Evolutionary conservation across 2,113 vertebrate species (phyloP), one percentile per base, ranked within the genome.

Genomic region (Seriola dumerili): DNA sequence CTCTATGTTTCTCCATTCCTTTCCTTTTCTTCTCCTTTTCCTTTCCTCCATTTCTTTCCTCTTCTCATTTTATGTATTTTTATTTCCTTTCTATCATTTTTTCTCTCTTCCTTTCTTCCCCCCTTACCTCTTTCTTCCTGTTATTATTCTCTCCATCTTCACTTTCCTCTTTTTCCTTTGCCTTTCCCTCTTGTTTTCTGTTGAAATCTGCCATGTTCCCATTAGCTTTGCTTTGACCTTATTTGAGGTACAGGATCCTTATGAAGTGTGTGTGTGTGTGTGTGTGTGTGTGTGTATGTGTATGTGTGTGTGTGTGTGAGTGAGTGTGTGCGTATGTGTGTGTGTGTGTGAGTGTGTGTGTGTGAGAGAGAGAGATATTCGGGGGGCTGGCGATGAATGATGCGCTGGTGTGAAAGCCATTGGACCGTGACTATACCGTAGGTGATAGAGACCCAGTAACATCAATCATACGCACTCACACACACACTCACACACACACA

Each of bases 381-480:
- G 54, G 69, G 52, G 68, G 16, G 68, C 72, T 5, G 73, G 74
- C 34, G 17, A 80, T 90, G 88, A 91, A 86, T 90, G 88, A 92
- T 92, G 88, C 59, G 19, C 40, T 52, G 65, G 81, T 88, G 86
- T 83, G 84, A 84, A 88, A 92, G 68, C 81, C 62, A 62, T 63
- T 86, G 89, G 85, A 80, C 84, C 84, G 21, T 89, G 76, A 88
- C 85, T 81, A 78, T 81, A 91, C 87, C 11, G 78, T 86, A 91
- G 91, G 89, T 91, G 91, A 91, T 90, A 83, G 85, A 92, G 86
- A 92, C 87, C 88, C 66, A 85, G 86, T 85, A 86, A 81, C 87
- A 91, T 93, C 89, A 90, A 91, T 91, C 92, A 88, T 57, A 66
- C 44, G 69, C 79, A 62, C 65, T n/a, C 83, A 32, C 48, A 50